Evolutionary conservation across 1,140 invertebrate species (phyloP), one percentile per base, ranked within the genome.

Genomic region (Pogonognathellus flavescens): DNA sequence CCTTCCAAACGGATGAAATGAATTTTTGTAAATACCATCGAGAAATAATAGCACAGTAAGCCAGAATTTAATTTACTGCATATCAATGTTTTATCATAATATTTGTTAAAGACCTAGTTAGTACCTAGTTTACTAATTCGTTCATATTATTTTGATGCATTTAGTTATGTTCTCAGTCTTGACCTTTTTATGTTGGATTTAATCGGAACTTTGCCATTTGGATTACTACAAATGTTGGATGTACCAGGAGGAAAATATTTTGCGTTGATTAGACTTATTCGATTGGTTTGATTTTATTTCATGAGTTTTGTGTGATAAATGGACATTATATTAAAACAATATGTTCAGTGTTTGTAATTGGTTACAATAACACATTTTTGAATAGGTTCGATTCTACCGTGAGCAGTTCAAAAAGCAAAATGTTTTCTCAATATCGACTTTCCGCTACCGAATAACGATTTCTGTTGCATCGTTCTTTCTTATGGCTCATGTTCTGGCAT

Each of bases 401-500:
- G 11, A 22, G n/a, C 82, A 80, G 14, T 6, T 84, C 14, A 13
- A 16, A 18, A 83, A 62, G 62, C 80, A 80, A 22, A 22, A 60
- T 50, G 55, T 83, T 53, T 83, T 86, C 3, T 50, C n/a, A 0
- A 53, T 66, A 7, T 81, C 82, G 18, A 84, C 59, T 0, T 80
- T 86, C 55, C 41, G 59, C 7, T 84, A 53, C 72, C 84, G 84
- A 22, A 62, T 86, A 25, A 53, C 81, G 0, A n/a, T 86, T 0
- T 86, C 85, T 6, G 18, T 83, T 10, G 18, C 85, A 8, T 50
- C 57, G 0, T 86, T 86, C 62, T 60, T 84, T 10, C 59, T 86
- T 8, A 81, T 87, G 57, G 70, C 72, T 66, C 84, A 87, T 52
- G 25, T 50, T 25, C 18, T 87, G n/a, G 81, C 84, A 4, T 87